Percentiles rank a stretch among this genome's conserved stretches.
Evolutionary conservation across 1,140 invertebrate genomes (phyloP).

Genomic region (Ditylenchus dipsaci): DNA sequence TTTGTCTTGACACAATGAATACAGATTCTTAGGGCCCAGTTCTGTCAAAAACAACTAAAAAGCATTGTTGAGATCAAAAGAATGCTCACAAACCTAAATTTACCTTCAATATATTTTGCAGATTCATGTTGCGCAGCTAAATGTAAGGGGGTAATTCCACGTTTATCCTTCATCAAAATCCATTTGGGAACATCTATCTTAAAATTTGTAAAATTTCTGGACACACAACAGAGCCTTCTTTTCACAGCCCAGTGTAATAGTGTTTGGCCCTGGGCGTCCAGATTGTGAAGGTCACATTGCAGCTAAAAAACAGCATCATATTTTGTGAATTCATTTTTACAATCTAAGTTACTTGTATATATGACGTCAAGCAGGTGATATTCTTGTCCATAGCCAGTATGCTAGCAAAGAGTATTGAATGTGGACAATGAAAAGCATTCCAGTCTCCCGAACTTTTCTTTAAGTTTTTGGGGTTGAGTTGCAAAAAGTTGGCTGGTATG

Average conservation of each 20-base stretch:
- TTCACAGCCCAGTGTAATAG: conserved; percentile 38
- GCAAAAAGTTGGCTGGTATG: background rate
- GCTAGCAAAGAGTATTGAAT: background rate
- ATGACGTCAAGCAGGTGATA: background rate
- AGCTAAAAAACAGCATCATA: background rate
- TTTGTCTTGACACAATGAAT: conserved; percentile 4
- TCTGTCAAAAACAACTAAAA: conserved; percentile 21
- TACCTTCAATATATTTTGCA: conserved; percentile 33
- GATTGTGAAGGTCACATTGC: background rate
- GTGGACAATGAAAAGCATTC: background rate
- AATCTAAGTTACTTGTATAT: background rate
- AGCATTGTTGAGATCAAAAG: conserved; percentile 4
- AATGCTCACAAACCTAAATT: conserved; percentile 16
- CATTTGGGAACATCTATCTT: background rate
- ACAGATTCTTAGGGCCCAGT: conserved; percentile 13
- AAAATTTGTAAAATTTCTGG: conserved; percentile 16
- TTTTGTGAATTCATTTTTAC: background rate
- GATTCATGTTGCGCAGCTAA: conserved; percentile 30
- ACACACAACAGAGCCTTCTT: conserved; percentile 18
- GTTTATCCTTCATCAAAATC: conserved; percentile 16
- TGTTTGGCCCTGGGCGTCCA: conserved; percentile 15
- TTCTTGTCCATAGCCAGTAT: background rate
- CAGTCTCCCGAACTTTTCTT: background rate
- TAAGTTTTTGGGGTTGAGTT: background rate
- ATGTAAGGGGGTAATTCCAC: conserved; percentile 36